These are phyloP conservation scores for Aleiodes testaceus DNA, from an alignment of 2,888 invertebrate genomes.

Conservation along the genomic window DNA sequence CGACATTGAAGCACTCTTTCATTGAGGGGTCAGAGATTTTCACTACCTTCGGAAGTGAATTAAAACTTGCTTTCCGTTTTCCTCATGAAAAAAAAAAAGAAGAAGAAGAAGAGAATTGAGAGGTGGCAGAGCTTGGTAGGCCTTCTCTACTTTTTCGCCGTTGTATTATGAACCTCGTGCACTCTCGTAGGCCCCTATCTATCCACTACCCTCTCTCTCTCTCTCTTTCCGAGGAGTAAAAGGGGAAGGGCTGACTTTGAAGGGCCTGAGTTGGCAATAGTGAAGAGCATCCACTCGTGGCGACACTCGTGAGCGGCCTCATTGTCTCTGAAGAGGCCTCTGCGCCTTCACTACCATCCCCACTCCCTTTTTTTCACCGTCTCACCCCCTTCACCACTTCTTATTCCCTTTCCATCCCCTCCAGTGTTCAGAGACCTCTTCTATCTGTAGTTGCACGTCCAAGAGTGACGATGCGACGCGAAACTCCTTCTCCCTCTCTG, in stretches of 20 bases:
- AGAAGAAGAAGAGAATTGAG: not conserved
- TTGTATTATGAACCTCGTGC: slow-evolving; percentile 48
- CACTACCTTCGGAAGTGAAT: slow-evolving; percentile 51
- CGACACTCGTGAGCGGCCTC: slow-evolving; percentile 73
- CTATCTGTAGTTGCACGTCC: slow-evolving; percentile 39
- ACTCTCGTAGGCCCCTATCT: slow-evolving; percentile 50
- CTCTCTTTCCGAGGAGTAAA: slow-evolving; percentile 21
- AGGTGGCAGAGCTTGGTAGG: slow-evolving; percentile 41
- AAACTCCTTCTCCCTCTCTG: not conserved
- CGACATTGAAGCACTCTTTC: not conserved
- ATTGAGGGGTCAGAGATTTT: slow-evolving; percentile 39
- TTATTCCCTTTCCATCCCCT: slow-evolving; percentile 20
- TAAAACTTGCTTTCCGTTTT: slow-evolving; percentile 56
- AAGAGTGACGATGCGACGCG: slow-evolving; percentile 17
- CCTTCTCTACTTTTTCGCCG: slow-evolving; percentile 46
- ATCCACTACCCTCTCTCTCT: slow-evolving; percentile 13
- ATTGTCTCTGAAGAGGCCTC: slow-evolving; percentile 71
- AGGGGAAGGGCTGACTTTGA: slow-evolving; percentile 58
- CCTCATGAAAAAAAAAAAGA: slow-evolving; percentile 37
- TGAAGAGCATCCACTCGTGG: slow-evolving; percentile 71
- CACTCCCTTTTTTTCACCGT: slow-evolving; percentile 11
- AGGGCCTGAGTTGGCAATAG: slow-evolving; percentile 73
- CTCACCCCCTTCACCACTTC: slow-evolving; percentile 19
- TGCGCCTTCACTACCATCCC: slow-evolving; percentile 50
- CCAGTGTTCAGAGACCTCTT: slow-evolving; percentile 32